Percentiles rank a stretch among this genome's conserved stretches.
Evolutionary conservation across 2,113 vertebrate species (phyloP).

Genomic region (Gymnobelideus leadbeateri): DNA sequence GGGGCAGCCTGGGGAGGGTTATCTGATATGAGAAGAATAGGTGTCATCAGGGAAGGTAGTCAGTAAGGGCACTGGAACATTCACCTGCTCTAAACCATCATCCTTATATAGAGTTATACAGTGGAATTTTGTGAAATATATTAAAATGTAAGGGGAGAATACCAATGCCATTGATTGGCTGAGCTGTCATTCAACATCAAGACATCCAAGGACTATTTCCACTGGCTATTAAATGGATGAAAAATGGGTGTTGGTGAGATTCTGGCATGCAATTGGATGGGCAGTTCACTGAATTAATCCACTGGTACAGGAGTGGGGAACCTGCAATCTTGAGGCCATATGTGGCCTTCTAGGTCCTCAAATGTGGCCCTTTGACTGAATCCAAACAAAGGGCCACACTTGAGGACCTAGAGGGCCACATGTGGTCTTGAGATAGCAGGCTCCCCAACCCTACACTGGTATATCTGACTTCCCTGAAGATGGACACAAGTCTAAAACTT

Average conservation of each 20-base stretch:
- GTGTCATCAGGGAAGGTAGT: not conserved
- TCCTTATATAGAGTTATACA: not conserved
- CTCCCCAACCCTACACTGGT: too few relatives aligned
- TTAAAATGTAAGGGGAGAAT: not conserved
- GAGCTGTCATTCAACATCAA: not conserved
- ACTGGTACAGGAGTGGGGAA: not conserved
- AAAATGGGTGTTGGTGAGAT: not conserved
- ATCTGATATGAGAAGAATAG: not conserved
- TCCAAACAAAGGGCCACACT: too few relatives aligned
- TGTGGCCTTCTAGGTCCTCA: too few relatives aligned
- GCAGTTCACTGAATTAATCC: not conserved
- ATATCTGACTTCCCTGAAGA: not conserved
- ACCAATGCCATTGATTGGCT: not conserved
- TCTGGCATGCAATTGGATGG: not conserved
- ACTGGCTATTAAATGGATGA: not conserved
- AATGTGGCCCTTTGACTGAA: too few relatives aligned
- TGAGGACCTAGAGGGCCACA: too few relatives aligned
- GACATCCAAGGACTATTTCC: not conserved
- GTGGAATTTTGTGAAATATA: not conserved
- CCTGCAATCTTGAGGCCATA: too few relatives aligned
- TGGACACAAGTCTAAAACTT: not conserved
- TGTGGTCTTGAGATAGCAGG: too few relatives aligned
- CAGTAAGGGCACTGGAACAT: not conserved
- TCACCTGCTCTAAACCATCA: not conserved
- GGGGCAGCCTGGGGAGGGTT: not conserved